A percentile compares a stretch with the other conserved stretches of the same genome.
These are phyloP conservation scores for Sternarchorhynchus goeldii DNA, from an alignment of 2,797 vertebrate genomes.

Conservation along the genomic window DNA sequence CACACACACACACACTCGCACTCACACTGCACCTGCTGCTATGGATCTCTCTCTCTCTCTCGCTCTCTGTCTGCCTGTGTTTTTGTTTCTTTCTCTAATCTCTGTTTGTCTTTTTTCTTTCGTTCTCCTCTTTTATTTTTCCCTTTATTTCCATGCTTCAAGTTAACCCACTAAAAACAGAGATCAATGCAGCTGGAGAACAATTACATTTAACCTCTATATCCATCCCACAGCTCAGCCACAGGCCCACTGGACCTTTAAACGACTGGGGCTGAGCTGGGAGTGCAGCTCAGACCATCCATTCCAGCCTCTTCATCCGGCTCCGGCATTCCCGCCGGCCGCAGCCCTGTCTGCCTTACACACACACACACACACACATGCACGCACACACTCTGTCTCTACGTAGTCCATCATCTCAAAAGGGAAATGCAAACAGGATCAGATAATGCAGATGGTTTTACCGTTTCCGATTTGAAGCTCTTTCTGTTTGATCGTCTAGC, in stretches of 20 bases:
- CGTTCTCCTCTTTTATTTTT: conserved; percentile 18
- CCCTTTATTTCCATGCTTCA: conserved; percentile 31
- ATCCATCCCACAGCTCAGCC: conserved; percentile 56
- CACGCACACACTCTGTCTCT: conserved; percentile 9
- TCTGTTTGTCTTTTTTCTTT: conserved; percentile 16
- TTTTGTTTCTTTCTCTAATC: background rate
- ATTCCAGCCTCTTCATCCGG: conserved; percentile 44
- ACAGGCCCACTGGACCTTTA: conserved; percentile 46
- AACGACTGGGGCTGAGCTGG: conserved; percentile 44
- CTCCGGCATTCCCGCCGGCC: conserved; percentile 2
- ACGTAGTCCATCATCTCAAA: conserved; percentile 34
- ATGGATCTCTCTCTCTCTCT: conserved; percentile 27
- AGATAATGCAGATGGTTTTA: conserved; percentile 37
- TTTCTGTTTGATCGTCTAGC: conserved; percentile 20
- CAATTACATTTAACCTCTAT: conserved; percentile 64
- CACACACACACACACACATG: conserved; percentile 19
- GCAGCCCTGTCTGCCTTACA: conserved; percentile 32
- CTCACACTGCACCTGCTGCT: conserved; percentile 43
- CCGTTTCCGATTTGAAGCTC: conserved; percentile 4
- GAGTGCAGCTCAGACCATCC: conserved; percentile 27
- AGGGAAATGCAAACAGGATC: conserved; percentile 41
- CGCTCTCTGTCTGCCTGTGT: conserved; percentile 2
- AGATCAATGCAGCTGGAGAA: conserved; percentile 65
- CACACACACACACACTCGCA: conserved; percentile 32
- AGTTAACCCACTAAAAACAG: conserved; percentile 51